A percentile compares a stretch with the other conserved stretches of the same genome.
Evolutionary conservation across 2,113 vertebrate genomes (phyloP).

Genomic region (Nanger granti): DNA sequence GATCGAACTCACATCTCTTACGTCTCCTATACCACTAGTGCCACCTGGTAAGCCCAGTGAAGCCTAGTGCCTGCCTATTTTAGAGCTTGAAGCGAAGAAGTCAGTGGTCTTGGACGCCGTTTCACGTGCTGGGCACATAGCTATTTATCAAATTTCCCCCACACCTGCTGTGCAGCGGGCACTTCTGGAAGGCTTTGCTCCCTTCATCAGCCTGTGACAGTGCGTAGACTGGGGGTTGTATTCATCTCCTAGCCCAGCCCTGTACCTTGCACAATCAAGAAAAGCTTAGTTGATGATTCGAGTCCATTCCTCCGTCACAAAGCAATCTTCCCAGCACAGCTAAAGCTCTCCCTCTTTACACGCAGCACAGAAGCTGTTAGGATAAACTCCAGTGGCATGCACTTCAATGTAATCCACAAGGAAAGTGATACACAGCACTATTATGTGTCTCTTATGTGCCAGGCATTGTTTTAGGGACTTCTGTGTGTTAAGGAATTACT

Average conservation of each 20-base stretch:
- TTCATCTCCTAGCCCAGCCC: not conserved
- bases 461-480: not conserved
- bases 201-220: not conserved
- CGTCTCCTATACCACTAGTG: not conserved
- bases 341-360: not conserved
- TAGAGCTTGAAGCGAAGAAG: not conserved
- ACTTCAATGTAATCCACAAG: not conserved
- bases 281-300: not conserved
- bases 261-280: not conserved
- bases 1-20: not conserved
- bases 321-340: not conserved
- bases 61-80: not conserved
- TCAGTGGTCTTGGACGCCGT: not conserved
- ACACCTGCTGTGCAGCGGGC: not conserved
- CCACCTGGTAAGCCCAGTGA: not conserved
- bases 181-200: not conserved
- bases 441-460: not conserved
- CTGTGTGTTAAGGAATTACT: not conserved
- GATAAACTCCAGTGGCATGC: not conserved
- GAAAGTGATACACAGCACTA: not conserved
- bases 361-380: not conserved
- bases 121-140: not conserved
- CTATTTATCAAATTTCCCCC: not conserved
- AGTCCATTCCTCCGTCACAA: not conserved
- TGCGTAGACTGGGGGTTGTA: not conserved